Evolutionary conservation across 1,140 invertebrate species (phyloP).

Genomic region (Laupala kohalensis): DNA sequence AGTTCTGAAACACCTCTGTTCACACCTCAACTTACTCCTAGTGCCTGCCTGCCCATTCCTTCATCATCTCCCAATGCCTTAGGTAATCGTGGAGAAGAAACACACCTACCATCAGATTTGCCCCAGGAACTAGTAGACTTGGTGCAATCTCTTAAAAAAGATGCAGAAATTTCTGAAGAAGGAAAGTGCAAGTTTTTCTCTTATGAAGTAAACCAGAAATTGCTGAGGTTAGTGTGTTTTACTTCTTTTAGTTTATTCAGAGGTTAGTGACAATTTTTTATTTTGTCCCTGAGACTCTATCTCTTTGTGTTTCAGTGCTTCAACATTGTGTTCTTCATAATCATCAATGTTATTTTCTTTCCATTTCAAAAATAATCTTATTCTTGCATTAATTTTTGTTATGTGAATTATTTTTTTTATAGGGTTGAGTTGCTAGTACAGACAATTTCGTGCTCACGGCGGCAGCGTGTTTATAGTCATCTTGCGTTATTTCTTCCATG

Average conservation of each 20-base stretch:
- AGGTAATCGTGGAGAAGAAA: slow-evolving; percentile 22
- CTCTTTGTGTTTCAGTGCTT: too few relatives aligned
- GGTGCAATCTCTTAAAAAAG: slow-evolving; percentile 41
- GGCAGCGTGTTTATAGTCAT: slow-evolving; percentile 45
- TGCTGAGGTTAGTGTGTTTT: slow-evolving; percentile 39
- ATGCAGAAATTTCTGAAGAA: slow-evolving; percentile 37
- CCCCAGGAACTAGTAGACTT: slow-evolving; percentile 38
- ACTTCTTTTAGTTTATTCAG: too few relatives aligned
- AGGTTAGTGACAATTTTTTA: too few relatives aligned
- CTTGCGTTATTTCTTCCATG: slow-evolving; percentile 47
- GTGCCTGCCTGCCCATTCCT: slow-evolving; percentile 18
- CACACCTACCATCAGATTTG: slow-evolving; percentile 41
- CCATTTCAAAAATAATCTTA: too few relatives aligned
- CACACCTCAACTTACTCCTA: not conserved
- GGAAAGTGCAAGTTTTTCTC: slow-evolving; percentile 52
- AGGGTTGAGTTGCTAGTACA: slow-evolving; percentile 46
- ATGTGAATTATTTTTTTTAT: slow-evolving; percentile 20
- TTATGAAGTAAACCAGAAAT: slow-evolving; percentile 40
- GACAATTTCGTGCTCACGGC: slow-evolving; percentile 31
- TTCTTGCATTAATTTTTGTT: too few relatives aligned
- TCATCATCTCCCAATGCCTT: slow-evolving; percentile 24
- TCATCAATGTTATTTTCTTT: too few relatives aligned
- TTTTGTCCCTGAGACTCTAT: too few relatives aligned
- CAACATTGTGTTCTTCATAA: too few relatives aligned
- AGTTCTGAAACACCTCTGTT: not conserved